A percentile compares a stretch with the other conserved stretches of the same genome.
Conservation (phyloP, 2,888 invertebrate genomes). For the Monopis laevigella region DNA sequence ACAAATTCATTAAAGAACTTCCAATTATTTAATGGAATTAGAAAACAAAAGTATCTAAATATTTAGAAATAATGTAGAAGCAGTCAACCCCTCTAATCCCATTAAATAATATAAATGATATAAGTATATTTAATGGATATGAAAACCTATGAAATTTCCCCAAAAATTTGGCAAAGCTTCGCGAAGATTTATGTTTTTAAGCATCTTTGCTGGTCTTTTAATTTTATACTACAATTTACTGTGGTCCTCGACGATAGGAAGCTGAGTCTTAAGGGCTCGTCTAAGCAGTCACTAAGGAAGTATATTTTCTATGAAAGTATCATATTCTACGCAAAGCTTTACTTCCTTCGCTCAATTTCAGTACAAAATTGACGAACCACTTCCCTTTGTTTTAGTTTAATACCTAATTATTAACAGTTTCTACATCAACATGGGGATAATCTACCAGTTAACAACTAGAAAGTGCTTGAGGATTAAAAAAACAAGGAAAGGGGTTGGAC, state of each 20-base stretch:
- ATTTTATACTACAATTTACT: conserved; percentile 32
- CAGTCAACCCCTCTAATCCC: conserved; percentile 3
- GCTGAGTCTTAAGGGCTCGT: conserved; percentile 28
- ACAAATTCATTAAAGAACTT: too few species aligned
- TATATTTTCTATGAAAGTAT: conserved; percentile 37
- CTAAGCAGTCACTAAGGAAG: conserved; percentile 39
- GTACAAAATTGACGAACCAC: conserved; percentile 6
- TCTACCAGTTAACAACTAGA: conserved; percentile 5
- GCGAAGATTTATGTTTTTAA: conserved; percentile 37
- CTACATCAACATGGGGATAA: background rate
- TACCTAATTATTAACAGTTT: background rate
- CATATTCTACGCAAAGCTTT: conserved; percentile 50
- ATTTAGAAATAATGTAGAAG: too few species aligned
- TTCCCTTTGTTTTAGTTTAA: conserved; percentile 6
- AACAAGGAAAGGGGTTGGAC: conserved; percentile 19
- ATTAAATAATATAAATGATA: conserved; percentile 21
- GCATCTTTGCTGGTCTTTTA: conserved; percentile 32
- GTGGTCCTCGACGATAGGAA: conserved; percentile 32
- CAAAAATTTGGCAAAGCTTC: conserved; percentile 41
- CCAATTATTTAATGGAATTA: background rate
- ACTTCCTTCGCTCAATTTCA: conserved; percentile 29
- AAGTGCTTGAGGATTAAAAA: conserved; percentile 16
- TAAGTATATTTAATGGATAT: conserved; percentile 4
- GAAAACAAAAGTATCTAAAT: background rate
- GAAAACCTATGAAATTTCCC: conserved; percentile 21